Evolutionary conservation across 2,888 invertebrate species (phyloP), one percentile per base, ranked within the genome.

Genomic region (Lissocephala sabroskyi): DNA sequence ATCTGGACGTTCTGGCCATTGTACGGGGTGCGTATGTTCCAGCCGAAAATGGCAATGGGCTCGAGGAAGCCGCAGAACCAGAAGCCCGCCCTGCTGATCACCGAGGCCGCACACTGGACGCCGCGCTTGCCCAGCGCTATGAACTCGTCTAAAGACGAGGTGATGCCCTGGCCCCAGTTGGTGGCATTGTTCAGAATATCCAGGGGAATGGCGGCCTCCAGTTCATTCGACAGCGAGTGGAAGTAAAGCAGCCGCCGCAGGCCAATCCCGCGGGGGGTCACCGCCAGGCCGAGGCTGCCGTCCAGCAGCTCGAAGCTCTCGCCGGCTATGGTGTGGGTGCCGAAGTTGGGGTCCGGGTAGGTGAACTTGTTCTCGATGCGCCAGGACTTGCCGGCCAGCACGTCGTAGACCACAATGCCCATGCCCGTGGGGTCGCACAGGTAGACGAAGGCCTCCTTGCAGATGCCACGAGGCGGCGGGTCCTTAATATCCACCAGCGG

Each of bases 81-180:
- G 23, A 70, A 56, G 1, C 81, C 81, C 2, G 53, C 47, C 2
- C 59, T 49, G 19, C 77, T 75, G 77, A 92, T 90, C 0, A 89
- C 91, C 80, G 92, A 86, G 0, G 91, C 89, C 1, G 89, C 92
- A 10, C 90, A 86, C 79, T 94, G 94, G 0, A 89, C 88, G 39
- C 92, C 87, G 48, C 87, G 85, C 53, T 82, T 79, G 26, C 86
- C 83, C 55, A 89, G 86, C 36, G 87, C 67, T 18, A 84, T 76
- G 66, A 90, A 90, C 10, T 86, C 82, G 37, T 86, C 70, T 3
- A 88, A 83, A 0, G 82, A 79, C 0, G 87, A 84, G 2, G 84
- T 82, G 0, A 85, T 64, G 46, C 86, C 79, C 0, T 80, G 48
- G 1, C 56, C 41, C 81, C 89, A 90, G 9, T 73, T 55, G 0